These are phyloP conservation scores for Glandiceps talaboti DNA, from an alignment of 53 echinoderm and acorn worm species.

Conservation along the genomic window DNA sequence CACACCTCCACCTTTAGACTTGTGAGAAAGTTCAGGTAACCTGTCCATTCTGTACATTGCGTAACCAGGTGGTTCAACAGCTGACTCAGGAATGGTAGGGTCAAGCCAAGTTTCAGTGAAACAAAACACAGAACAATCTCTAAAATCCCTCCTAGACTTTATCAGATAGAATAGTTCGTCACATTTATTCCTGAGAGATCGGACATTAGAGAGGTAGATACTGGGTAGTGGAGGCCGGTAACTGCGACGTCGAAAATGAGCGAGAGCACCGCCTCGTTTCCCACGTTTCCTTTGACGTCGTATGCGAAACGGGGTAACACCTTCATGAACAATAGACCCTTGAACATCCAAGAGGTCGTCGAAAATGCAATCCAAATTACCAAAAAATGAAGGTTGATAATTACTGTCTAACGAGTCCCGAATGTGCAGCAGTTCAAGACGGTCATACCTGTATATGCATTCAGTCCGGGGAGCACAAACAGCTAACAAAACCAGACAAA, in stretches of 20 bases:
- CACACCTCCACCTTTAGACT: neutral
- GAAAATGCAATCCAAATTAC: neutral
- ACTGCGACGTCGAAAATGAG: neutral
- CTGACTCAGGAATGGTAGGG: neutral
- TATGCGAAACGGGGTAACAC: neutral
- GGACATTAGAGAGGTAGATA: neutral
- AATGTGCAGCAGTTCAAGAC: neutral
- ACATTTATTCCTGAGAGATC: neutral
- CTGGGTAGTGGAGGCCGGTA: neutral
- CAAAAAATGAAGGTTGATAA: neutral
- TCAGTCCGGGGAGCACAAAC: neutral
- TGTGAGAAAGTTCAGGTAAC: neutral
- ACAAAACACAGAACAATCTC: neutral
- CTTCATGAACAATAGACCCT: neutral
- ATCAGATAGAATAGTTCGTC: neutral
- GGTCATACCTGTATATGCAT: neutral
- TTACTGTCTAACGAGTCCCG: neutral
- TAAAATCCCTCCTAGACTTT: neutral
- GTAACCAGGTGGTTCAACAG: conserved; percentile 1
- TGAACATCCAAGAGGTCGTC: neutral
- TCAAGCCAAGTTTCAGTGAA: neutral
- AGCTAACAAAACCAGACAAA: neutral
- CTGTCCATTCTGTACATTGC: neutral
- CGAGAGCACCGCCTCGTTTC: neutral
- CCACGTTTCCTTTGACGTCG: conserved; percentile 1